Conservation (phyloP, 2,113 vertebrate genomes). For the Ceyx cyanopectus region DNA sequence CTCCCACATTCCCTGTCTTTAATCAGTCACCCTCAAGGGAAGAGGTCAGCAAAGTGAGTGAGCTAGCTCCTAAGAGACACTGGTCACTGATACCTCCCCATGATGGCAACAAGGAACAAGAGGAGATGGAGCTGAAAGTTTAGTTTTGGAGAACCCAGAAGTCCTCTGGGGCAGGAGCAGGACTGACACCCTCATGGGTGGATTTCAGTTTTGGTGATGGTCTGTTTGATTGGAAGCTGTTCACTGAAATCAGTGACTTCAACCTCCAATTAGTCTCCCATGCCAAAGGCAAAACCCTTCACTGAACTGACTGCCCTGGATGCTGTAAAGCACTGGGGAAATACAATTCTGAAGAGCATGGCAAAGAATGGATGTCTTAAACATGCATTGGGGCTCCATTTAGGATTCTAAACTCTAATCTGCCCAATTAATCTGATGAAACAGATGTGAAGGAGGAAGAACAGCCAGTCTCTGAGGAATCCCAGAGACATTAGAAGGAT, state of each 20-base stretch:
- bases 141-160: not conserved
- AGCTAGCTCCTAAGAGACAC: not conserved
- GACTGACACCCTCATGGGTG: not conserved
- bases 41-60: not conserved
- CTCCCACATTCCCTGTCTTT: not conserved
- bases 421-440: constrained; percentile 25
- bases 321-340: constrained; percentile 12
- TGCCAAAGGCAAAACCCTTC: constrained; percentile 27
- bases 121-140: not conserved
- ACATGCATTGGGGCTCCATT: not conserved
- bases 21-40: not conserved
- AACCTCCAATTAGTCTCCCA: not conserved
- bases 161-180: not conserved
- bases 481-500: constrained; percentile 1
- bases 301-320: not conserved
- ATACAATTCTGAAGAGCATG: not conserved
- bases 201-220: not conserved
- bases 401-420: constrained; percentile 7
- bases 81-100: not conserved
- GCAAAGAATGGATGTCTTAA: constrained; percentile 27
- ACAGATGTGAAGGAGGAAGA: constrained; percentile 59
- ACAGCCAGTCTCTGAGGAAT: constrained; percentile 42
- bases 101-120: not conserved
- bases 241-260: constrained; percentile 26
- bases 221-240: constrained; percentile 9